Conservation (phyloP, 2,113 vertebrate species). For the Sylvietta virens region DNA sequence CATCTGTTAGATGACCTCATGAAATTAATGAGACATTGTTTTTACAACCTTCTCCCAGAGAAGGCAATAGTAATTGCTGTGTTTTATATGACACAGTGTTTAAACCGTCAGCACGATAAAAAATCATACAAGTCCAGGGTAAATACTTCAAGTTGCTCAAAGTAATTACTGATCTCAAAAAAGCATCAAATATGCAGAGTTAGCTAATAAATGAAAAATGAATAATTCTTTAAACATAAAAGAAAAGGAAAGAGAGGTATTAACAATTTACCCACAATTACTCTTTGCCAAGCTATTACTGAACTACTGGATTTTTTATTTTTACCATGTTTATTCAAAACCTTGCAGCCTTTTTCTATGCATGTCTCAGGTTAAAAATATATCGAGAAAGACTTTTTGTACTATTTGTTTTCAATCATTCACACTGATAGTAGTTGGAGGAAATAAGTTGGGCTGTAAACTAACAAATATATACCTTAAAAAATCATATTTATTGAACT, state of each 20-base stretch:
- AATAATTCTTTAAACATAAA: slow-evolving; percentile 34
- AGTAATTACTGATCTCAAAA: slow-evolving; percentile 1
- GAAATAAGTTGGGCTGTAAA: background rate
- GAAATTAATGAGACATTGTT: slow-evolving; percentile 10
- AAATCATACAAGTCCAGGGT: background rate
- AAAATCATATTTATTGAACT: background rate
- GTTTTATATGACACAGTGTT: background rate
- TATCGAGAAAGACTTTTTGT: background rate
- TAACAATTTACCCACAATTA: background rate
- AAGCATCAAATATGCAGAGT: background rate
- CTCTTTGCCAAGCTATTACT: background rate
- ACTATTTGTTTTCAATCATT: background rate
- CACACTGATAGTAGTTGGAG: background rate
- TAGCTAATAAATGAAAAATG: slow-evolving; percentile 32
- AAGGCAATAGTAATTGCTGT: background rate
- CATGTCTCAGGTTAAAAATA: background rate
- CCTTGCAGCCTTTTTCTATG: background rate
- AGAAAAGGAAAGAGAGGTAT: background rate
- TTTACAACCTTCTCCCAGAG: background rate
- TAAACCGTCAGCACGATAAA: background rate
- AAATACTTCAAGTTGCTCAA: background rate
- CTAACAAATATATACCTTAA: background rate
- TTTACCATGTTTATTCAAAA: background rate
- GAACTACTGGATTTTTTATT: background rate
- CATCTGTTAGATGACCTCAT: slow-evolving; percentile 1